Conservation (phyloP, 2,797 vertebrate species). For the Saxicola maurus region DNA sequence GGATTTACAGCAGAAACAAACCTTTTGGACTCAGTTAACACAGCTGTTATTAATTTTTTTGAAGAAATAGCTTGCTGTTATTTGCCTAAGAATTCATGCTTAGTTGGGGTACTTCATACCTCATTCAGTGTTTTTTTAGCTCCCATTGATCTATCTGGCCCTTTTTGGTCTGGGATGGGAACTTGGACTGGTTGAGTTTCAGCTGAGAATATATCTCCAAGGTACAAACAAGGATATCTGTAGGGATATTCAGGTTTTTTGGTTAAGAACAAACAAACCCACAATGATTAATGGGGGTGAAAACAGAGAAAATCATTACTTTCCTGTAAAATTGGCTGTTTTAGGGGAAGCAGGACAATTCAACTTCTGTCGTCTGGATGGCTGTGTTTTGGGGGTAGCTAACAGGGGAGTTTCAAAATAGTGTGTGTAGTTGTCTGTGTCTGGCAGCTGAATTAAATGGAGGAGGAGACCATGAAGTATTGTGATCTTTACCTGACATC, state of each 20-base stretch:
- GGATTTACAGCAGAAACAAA: not conserved
- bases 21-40: not conserved
- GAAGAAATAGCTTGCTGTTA: not conserved
- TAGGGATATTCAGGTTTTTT: not conserved
- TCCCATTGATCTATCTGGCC: fast-evolving
- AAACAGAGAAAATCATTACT: fast-evolving
- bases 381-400: not conserved
- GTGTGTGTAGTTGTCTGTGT: fast-evolving
- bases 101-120: not conserved
- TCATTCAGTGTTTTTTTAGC: not conserved
- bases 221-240: not conserved
- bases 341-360: not conserved
- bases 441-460: not conserved
- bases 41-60: not conserved
- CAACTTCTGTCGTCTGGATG: not conserved
- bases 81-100: not conserved
- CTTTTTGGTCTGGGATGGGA: not conserved
- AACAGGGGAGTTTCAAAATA: fast-evolving
- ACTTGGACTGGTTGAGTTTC: not conserved
- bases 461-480: not conserved
- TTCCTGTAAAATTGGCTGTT: not conserved
- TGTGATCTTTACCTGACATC: not conserved
- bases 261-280: not conserved
- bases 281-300: not conserved
- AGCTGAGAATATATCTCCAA: not conserved